Evolutionary conservation across 2,797 vertebrate genomes (phyloP), one percentile per base, ranked within the genome.

Genomic region (Rallus crepitans): DNA sequence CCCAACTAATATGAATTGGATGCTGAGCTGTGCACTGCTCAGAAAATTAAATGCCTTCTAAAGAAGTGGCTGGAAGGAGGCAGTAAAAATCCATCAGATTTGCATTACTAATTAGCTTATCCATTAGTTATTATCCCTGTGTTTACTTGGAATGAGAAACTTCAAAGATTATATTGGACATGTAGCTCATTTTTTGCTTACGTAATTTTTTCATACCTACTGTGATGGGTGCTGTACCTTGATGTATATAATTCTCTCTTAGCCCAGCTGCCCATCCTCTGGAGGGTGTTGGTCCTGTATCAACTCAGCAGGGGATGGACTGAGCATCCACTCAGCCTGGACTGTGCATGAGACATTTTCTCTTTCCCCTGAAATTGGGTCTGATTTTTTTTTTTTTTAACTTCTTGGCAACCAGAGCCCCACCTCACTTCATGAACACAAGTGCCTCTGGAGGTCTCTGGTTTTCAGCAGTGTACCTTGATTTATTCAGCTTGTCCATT

Each of bases 71-170:
- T 95, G 75, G 92, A 96, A 96, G 92, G 40, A 94, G 48, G 71
- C 88, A 85, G 81, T 89, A 78, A 93, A 96, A 96, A 95, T 90
- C 86, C 93, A 96, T 93, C 94, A 94, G 93, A 95, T 97, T 95
- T 96, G 81, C 91, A 87, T 95, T 78, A 85, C 81, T 93, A 94
- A 94, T 96, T 94, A 93, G 88, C 81, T 96, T 85, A 95, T 89
- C 95, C 88, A 30, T 90, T 85, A 87, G 78, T 92, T 94, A 80
- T 90, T 94, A 93, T 94, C 86, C 86, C 71, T 90, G 53, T 95
- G 93, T 97, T 96, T 96, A 94, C 88, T 95, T 94, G 83, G 92
- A 95, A 93, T 65, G 75, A 89, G 86, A 92, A 81, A 82, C 91
- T 96, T 96, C 78, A 87, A 95, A 90, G 88, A 90, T 93, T 92